A percentile compares a stretch with the other conserved stretches of the same genome.
phyloP scores from a whole-genome alignment of 2,888 invertebrate species.

The Mythimna pallens region DNA sequence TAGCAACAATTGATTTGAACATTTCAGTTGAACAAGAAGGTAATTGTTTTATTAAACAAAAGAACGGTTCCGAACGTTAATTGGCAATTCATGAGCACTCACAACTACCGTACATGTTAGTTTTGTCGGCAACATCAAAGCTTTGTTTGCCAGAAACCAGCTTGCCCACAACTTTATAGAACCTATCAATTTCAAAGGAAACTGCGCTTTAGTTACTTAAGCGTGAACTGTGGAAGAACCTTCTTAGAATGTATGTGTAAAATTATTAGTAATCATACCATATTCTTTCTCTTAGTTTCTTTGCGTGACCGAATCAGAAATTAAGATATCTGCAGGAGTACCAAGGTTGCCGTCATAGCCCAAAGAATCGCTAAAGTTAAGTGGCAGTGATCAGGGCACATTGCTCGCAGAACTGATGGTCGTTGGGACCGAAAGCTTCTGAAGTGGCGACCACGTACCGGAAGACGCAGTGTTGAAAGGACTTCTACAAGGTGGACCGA shows the following conservation, averaged over 20 bases:
- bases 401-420: too few species aligned
- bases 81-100: slow-evolving; percentile 61
- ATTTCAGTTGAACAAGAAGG: slow-evolving; percentile 41
- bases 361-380: too few species aligned
- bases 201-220: slow-evolving; percentile 45
- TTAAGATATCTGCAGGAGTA: too few species aligned
- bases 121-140: slow-evolving; percentile 62
- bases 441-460: too few species aligned
- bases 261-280: background rate
- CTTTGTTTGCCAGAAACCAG: slow-evolving; percentile 53
- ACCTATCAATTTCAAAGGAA: slow-evolving; percentile 59
- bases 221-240: slow-evolving; percentile 19
- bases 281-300: background rate
- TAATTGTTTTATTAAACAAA: slow-evolving; percentile 58
- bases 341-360: too few species aligned
- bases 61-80: slow-evolving; percentile 45
- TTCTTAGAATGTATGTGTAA: slow-evolving; percentile 12
- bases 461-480: too few species aligned
- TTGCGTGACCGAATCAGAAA: too few species aligned
- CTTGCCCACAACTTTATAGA: slow-evolving; percentile 54
- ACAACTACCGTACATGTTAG: slow-evolving; percentile 53
- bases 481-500: too few species aligned
- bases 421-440: too few species aligned
- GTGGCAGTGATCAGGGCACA: too few species aligned
- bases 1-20: slow-evolving; percentile 51